Percentiles rank a stretch among this genome's conserved stretches.
phyloP scores from a whole-genome alignment of 2,797 vertebrate species.

The Hybognathus amarus region DNA sequence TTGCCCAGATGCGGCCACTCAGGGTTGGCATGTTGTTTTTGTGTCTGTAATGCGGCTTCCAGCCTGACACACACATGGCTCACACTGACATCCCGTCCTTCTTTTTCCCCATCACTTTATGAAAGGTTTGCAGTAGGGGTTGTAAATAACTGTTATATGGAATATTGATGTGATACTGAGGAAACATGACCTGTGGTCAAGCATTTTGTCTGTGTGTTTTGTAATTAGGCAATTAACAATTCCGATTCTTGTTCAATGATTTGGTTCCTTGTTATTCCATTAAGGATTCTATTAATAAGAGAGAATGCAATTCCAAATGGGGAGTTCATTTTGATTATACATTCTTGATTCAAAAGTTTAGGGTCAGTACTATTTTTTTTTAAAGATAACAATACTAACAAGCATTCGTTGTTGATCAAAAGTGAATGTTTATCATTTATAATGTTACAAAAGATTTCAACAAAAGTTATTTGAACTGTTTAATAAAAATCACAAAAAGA shows the following conservation, averaged over 20 bases:
- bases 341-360: not conserved
- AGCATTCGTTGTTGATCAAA: too few species aligned
- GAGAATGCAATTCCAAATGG: not conserved
- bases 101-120: not conserved
- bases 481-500: not conserved
- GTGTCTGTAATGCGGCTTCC: slow-evolving; percentile 50
- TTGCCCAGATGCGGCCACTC: slow-evolving; percentile 81
- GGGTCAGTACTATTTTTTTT: too few species aligned
- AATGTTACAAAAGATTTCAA: not conserved
- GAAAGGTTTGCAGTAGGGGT: not conserved
- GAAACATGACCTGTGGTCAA: not conserved
- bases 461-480: not conserved
- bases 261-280: not conserved
- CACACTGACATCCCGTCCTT: slow-evolving; percentile 29
- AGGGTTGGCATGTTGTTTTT: slow-evolving; percentile 75
- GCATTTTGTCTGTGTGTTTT: not conserved
- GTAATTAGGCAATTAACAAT: not conserved
- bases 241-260: not conserved
- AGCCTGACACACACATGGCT: slow-evolving; percentile 54
- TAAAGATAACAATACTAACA: not conserved
- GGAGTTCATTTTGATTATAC: not conserved
- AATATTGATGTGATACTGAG: not conserved
- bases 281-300: not conserved
- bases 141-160: not conserved
- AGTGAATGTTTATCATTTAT: not conserved